Conservation (phyloP, 2,113 vertebrate genomes). For the Podarcis muralis region DNA sequence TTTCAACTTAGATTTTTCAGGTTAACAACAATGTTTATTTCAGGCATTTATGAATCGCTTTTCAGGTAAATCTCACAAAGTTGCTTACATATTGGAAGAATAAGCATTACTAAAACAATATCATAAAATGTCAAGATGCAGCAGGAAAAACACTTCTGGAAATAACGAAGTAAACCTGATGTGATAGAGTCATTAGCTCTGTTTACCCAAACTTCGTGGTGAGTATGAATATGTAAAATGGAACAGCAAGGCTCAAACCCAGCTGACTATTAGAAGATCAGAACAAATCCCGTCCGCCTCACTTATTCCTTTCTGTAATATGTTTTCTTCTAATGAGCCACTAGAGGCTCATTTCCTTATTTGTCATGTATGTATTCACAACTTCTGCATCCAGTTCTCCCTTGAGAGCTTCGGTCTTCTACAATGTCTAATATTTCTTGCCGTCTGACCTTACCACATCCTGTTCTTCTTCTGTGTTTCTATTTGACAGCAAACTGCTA, state of each 20-base stretch:
- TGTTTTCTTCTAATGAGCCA: neutral
- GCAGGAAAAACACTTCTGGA: neutral
- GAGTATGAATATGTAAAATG: neutral
- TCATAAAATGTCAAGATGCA: neutral
- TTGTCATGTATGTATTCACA: neutral
- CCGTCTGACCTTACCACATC: neutral
- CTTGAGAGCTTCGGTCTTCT: slow-evolving; percentile 1
- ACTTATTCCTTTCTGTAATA: neutral
- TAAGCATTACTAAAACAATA: neutral
- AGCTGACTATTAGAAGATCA: too few species aligned
- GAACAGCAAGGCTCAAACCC: neutral
- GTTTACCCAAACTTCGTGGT: too few species aligned
- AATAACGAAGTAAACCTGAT: neutral
- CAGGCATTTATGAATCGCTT: neutral
- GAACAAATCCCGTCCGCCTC: neutral
- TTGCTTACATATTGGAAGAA: neutral
- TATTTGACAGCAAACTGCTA: neutral
- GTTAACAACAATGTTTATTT: neutral
- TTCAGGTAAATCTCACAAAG: neutral
- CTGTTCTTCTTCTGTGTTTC: slow-evolving; percentile 12
- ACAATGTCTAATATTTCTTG: neutral
- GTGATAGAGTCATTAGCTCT: too few species aligned
- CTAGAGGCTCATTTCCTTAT: neutral
- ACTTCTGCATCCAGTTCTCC: neutral
- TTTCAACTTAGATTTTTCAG: slow-evolving; percentile 24